A percentile compares a stretch with the other conserved stretches of the same genome.
Conservation (phyloP, 30 jellyfish, hydroid and myxozoan genomes). For the Aurelia coerulea region DNA sequence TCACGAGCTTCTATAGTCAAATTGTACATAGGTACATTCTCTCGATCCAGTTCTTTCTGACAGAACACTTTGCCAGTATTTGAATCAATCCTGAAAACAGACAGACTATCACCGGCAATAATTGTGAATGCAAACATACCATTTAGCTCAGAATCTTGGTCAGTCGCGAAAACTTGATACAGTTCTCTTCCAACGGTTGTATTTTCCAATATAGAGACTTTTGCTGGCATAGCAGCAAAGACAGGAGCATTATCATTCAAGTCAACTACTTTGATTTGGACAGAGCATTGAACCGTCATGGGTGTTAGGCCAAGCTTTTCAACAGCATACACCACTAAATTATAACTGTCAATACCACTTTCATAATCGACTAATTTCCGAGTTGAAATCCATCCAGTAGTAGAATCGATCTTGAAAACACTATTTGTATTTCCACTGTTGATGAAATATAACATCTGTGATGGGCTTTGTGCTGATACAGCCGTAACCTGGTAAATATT, state of each 20-base stretch:
- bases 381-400: constrained; percentile 65
- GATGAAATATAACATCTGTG: constrained; percentile 43
- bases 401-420: constrained; percentile 17
- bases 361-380: constrained; percentile 40
- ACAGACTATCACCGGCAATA: constrained; percentile 4
- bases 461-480: constrained; percentile 35
- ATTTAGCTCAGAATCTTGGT: constrained; percentile 55
- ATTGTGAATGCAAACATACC: constrained; percentile 46
- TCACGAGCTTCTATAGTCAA: constrained; percentile 68
- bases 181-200: constrained; percentile 37
- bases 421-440: constrained; percentile 42
- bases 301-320: constrained; percentile 49
- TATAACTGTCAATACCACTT: constrained; percentile 18
- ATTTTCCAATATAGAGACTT: constrained; percentile 56
- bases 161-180: constrained; percentile 45
- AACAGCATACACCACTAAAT: constrained; percentile 33
- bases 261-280: constrained; percentile 28
- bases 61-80: constrained; percentile 55
- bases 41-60: constrained; percentile 68
- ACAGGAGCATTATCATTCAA: constrained; percentile 78
- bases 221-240: constrained; percentile 1
- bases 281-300: constrained; percentile 43
- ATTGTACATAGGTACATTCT: constrained; percentile 17
- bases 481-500: constrained; percentile 60
- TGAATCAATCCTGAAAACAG: constrained; percentile 40